Base-by-base conservation (phyloP, 2,888 invertebrate genomes). In the Xestia xanthographa region DNA sequence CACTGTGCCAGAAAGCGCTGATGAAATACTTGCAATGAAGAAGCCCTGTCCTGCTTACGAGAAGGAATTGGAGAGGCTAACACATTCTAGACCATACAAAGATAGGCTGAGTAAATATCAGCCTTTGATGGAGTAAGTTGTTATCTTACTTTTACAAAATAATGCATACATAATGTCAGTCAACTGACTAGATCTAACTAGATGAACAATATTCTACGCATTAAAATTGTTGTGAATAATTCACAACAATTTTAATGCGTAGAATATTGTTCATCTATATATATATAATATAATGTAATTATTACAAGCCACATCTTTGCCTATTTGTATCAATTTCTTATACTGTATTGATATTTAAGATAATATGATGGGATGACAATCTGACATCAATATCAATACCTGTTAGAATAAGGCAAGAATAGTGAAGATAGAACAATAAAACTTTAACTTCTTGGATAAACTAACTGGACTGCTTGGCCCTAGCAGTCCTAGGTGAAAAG, bases 1-100 rank as follows among this genome's bases (percentile, higher is more conserved):
- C 87, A 98, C 98, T 0, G 87, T 94, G 2, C 97, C 98, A 0
- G 97, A 97, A 87, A 90, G 91, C 1, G 89, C 96, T 8, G 99
- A 99, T 95, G 93, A 97, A 89, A 90, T 98, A n/a, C 82, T 95
- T 9, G 92, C 94, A 1, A 95, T 95, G 95, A 97, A 97, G 89
- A 97, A 97, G 85, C 93, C 97, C 20, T 99, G 99, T 90, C 97
- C 97, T 0, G 97, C 97, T 58, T 98, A 97, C 88, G 94, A 97
- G 12, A 95, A 95, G 81, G 97, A 98, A 75, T 86, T 95, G 22
- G 92, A 96, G 2, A 95, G 95, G 71, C 90, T 97, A 48, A 90
- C 93, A 41, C 92, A 95, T 26, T 97, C 97, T 0, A 93, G 95
- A 3, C 94, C 96, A 83, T 97, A 97, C 77, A 95, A 95, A 87